Evolutionary conservation across 2,113 vertebrate species (phyloP), one percentile per base, ranked within the genome.

Genomic region (Ahaetulla prasina): DNA sequence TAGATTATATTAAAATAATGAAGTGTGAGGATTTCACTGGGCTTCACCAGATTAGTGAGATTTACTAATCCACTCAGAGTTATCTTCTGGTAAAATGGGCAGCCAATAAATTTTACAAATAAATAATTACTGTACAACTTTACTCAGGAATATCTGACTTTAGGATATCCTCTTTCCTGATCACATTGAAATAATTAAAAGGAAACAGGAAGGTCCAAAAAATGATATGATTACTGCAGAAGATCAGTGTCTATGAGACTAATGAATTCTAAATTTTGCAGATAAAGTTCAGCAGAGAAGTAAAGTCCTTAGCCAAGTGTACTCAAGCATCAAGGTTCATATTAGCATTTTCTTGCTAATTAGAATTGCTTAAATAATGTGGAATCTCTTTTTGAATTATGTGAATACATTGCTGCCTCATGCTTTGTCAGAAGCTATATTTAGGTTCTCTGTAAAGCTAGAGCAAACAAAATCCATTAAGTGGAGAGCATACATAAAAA

Each of bases 121-220:
- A 68, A 68, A 68, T 68, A 68, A 68, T 68, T 18, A 96, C 94
- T 94, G 97, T 94, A 95, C 93, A 96, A 91, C 91, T 96, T 96
- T 95, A 96, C 93, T 94, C 97, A 97, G 96, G 94, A 95, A 92
- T 94, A 94, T 95, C 94, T 97, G 96, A 96, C 95, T 94, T 96
- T 95, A 96, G 95, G 95, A 97, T 94, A 97, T 94, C 92, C 94
- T 95, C 91, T 97, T 97, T 95, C 95, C 95, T 95, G 95, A 95
- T 96, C 93, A 96, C 93, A 95, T 96, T 94, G 96, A 92, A 96
- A 96, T 94, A 94, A 87, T 97, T 97, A 95, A 96, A 97, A 97
- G 96, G 94, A 96, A 98, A 96, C 91, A 96, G 96, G 94, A 95
- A 97, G 90, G 93, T 95, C 94, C 93, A 95, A 93, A 93, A 93